Conservation (phyloP, 2,797 vertebrate genomes). For the Syndactyla subalaris region DNA sequence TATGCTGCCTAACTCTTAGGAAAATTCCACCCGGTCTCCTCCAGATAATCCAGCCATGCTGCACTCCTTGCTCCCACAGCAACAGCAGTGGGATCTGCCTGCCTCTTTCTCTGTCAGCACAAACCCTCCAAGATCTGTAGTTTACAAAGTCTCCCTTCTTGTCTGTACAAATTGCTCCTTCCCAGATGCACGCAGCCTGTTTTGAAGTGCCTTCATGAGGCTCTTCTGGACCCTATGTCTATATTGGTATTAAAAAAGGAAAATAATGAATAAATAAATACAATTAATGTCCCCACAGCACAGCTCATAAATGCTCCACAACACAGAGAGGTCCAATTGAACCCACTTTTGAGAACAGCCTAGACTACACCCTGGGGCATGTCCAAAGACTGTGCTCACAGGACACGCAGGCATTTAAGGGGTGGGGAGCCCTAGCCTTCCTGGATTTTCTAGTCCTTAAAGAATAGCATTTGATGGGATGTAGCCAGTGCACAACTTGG, state of each 20-base stretch:
- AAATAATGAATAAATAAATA: background rate
- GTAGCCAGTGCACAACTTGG: accelerated
- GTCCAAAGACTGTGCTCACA: accelerated
- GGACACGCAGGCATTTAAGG: background rate
- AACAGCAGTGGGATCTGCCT: background rate
- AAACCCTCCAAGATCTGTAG: background rate
- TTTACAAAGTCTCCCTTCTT: background rate
- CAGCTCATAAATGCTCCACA: background rate
- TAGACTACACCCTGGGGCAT: background rate
- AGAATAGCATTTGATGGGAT: background rate
- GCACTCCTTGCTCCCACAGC: background rate
- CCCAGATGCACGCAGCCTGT: background rate
- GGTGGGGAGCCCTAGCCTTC: background rate
- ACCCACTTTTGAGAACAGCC: background rate
- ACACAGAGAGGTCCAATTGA: background rate
- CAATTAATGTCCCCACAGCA: background rate
- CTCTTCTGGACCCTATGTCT: background rate
- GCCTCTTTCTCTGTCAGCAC: background rate
- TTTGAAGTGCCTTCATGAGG: background rate
- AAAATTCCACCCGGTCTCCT: constrained; percentile 5
- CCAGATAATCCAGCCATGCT: background rate
- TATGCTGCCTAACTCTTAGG: constrained; percentile 1
- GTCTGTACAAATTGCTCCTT: background rate
- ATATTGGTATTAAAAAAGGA: background rate
- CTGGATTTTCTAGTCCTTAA: background rate